Evolutionary conservation across 1,140 invertebrate species (phyloP).

Genomic region (Drosophila gunungcola): DNA sequence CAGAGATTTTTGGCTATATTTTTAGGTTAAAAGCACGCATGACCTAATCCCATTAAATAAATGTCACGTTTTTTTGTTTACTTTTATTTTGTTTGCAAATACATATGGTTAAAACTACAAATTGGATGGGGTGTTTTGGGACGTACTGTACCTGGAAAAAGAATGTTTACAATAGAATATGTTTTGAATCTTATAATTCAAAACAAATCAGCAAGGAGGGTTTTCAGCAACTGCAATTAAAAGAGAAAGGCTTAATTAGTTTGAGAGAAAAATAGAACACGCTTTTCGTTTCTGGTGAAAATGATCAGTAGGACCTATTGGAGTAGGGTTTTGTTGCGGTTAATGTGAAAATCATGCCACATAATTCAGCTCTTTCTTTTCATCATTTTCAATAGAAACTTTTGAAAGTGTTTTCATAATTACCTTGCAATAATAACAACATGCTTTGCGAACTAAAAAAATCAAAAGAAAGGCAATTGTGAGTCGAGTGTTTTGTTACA

Average conservation of each 20-base stretch:
- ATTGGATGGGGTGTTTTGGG: neutral
- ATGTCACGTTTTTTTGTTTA: constrained; percentile 12
- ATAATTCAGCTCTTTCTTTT: constrained; percentile 65
- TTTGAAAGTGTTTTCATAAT: neutral
- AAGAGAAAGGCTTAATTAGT: neutral
- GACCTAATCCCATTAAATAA: constrained; percentile 15
- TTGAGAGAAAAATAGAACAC: neutral
- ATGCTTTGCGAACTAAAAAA: constrained; percentile 8
- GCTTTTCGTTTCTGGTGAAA: neutral
- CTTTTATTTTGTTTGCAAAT: neutral
- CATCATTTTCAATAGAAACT: constrained; percentile 45
- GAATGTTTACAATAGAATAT: neutral
- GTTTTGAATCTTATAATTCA: too few species aligned
- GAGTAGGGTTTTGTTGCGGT: constrained; percentile 77
- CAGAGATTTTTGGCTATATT: neutral
- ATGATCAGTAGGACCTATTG: constrained; percentile 81
- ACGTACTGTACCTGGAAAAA: constrained; percentile 52
- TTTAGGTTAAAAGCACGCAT: constrained; percentile 28
- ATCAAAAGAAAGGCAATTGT: neutral
- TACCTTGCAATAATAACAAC: constrained; percentile 1
- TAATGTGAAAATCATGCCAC: constrained; percentile 78
- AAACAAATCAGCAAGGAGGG: neutral
- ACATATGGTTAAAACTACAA: neutral
- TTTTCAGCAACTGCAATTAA: neutral
- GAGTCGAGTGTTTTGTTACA: neutral